Base-by-base conservation (phyloP, 2,888 invertebrate species). In the Dasysyrphus albostriatus region DNA sequence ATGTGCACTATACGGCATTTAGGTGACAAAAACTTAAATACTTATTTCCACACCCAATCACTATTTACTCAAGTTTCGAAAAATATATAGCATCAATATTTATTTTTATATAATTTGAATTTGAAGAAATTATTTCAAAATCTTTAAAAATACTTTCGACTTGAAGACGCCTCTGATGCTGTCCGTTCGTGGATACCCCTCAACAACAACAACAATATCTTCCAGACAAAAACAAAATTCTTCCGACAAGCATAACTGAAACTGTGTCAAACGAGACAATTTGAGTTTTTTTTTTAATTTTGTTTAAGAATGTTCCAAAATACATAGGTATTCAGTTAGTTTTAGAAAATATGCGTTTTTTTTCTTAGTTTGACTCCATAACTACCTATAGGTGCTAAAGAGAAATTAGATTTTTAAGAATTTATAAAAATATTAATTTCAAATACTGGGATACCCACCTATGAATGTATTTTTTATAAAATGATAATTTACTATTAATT, bases 1-100 rank as follows among this genome's bases (percentile, higher is more conserved):
- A 67, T 58, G n/a, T 67, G 49, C 69, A 70, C 56, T 49, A 24
- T 58, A 44, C n/a, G n/a, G 75, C 47, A 75, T 69, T 44, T 54
- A 75, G 69, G 70, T 82, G 76, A 70, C 81, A 76, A 82, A 73
- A 58, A 63, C 42, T 34, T 16, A 58, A 58, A 58, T 5, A 3
- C 16, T 3, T 58, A 37, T 58, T 58, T 58, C 58, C 16, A 34
- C 58, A 58, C 34, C 1, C n/a, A 16, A 34, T 56, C 32, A 34
- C 32, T 58, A 8, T 32, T 12, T 24, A n/a, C 56, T 32, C 2
- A 56, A n/a, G n/a, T 32, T 56, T 34, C 56, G 16, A 58, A 56
- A 39, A 12, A 58, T n/a, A 58, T n/a, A 9, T 58, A 16, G 9
- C 32, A n/a, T 8, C n/a, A 58, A 16, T 58, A 9, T 58, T 58